Percentiles rank a stretch among this genome's conserved stretches.
These are phyloP conservation scores for Rhinatrema bivittatum DNA, from an alignment of 2,797 vertebrate genomes.

Conservation along the genomic window DNA sequence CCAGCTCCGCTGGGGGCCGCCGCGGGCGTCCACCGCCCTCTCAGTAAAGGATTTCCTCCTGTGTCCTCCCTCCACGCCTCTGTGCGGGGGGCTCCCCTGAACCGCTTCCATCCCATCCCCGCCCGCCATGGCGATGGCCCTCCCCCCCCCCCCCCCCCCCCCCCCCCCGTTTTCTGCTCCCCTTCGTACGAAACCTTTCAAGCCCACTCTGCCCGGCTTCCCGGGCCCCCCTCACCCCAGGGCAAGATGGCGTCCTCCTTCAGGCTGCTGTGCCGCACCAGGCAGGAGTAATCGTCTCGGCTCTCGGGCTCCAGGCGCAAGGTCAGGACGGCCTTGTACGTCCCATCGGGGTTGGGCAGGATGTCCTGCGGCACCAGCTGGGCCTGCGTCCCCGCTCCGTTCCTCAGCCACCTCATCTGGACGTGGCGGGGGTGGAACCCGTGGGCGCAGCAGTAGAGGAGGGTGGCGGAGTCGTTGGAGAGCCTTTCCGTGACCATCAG, in stretches of 20 bases:
- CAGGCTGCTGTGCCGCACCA: not conserved
- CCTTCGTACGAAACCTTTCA: too few relatives aligned
- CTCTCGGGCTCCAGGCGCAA: not conserved
- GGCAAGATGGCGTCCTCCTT: accelerated
- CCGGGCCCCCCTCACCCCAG: not conserved
- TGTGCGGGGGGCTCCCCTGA: too few relatives aligned
- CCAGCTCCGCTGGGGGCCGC: too few relatives aligned
- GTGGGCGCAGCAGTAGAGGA: not conserved
- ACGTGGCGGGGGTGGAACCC: not conserved
- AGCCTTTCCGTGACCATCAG: not conserved
- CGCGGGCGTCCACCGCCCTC: too few relatives aligned
- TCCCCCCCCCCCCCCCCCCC: too few relatives aligned
- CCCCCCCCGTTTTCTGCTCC: too few relatives aligned
- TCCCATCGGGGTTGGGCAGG: not conserved
- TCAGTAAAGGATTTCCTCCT: too few relatives aligned
- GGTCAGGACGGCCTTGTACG: not conserved
- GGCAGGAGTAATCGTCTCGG: not conserved
- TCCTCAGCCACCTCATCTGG: not conserved
- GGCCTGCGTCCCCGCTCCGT: accelerated
- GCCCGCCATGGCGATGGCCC: too few relatives aligned
- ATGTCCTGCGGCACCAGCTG: accelerated
- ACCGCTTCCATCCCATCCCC: too few relatives aligned
- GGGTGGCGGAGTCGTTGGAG: not conserved
- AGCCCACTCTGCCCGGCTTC: too few relatives aligned
- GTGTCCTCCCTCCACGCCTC: too few relatives aligned